Evolutionary conservation across 2,797 vertebrate genomes (phyloP).

Genomic region (Varecia variegata): DNA sequence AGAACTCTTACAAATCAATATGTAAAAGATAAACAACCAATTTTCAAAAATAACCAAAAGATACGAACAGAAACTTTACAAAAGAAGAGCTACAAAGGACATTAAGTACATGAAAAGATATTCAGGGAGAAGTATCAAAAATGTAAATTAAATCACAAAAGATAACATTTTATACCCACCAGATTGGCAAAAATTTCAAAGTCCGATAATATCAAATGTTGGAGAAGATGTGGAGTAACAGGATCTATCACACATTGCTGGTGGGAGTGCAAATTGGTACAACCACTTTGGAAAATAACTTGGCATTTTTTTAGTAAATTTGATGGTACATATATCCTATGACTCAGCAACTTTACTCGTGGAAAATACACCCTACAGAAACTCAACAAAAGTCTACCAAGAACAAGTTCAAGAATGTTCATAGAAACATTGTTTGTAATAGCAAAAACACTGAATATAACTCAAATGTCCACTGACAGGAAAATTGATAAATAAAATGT

Average conservation of each 20-base stretch:
- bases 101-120: constrained; percentile 2
- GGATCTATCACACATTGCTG: not conserved
- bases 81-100: not conserved
- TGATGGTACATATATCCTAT: not conserved
- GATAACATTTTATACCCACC: constrained; percentile 66
- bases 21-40: not conserved
- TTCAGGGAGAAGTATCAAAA: not conserved
- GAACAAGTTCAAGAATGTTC: constrained; percentile 21
- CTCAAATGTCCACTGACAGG: not conserved
- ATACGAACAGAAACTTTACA: not conserved
- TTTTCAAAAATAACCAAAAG: constrained; percentile 28
- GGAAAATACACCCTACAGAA: constrained; percentile 11
- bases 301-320: constrained; percentile 37
- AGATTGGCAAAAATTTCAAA: constrained; percentile 58
- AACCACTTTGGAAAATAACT: constrained; percentile 44
- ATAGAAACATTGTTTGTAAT: not conserved
- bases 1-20: not conserved
- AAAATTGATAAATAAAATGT: not conserved
- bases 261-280: constrained; percentile 21
- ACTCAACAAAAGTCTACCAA: constrained; percentile 29
- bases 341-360: constrained; percentile 27
- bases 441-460: constrained; percentile 20
- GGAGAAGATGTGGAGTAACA: constrained; percentile 6
- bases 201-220: constrained; percentile 40
- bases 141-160: not conserved